A percentile compares a stretch with the other conserved stretches of the same genome.
These are phyloP conservation scores for Monodelphis domestica DNA, from an alignment of 2,797 vertebrate genomes.

Conservation along the genomic window DNA sequence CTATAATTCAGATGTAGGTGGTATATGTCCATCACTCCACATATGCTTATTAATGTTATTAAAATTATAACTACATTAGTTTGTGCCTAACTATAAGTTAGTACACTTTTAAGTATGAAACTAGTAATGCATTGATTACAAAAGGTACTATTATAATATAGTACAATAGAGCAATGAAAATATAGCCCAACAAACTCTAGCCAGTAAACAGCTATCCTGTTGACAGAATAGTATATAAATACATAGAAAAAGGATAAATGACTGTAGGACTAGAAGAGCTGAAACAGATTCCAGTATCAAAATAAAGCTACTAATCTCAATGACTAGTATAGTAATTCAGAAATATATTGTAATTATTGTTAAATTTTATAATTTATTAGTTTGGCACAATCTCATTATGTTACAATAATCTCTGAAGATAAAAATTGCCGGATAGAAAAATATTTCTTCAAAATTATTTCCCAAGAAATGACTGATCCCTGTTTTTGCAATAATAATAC, in stretches of 20 bases:
- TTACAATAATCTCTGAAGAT: conserved; percentile 38
- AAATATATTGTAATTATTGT: conserved; percentile 36
- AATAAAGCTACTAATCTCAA: conserved; percentile 11
- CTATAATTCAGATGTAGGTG: background rate
- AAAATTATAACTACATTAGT: background rate
- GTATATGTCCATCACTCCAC: background rate
- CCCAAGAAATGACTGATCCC: background rate
- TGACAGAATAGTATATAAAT: conserved; percentile 54
- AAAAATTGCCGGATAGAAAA: conserved; percentile 27
- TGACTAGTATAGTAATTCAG: conserved; percentile 27
- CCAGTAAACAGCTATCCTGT: conserved; percentile 48
- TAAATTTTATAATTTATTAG: conserved; percentile 48
- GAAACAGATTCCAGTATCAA: conserved; percentile 15
- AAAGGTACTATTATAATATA: background rate
- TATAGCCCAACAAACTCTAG: conserved; percentile 24
- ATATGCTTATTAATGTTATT: background rate
- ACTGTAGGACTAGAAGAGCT: background rate
- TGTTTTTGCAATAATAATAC: background rate
- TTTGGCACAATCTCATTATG: conserved; percentile 11
- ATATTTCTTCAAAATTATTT: conserved; percentile 25
- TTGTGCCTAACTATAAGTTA: background rate
- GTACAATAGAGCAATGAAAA: conserved; percentile 2
- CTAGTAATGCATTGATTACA: background rate
- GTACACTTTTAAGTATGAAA: background rate
- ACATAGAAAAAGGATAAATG: conserved; percentile 9